A percentile compares a stretch with the other conserved stretches of the same genome.
These are phyloP conservation scores for Gymnocypris eckloni DNA, from an alignment of 2,797 vertebrate species.

Conservation along the genomic window DNA sequence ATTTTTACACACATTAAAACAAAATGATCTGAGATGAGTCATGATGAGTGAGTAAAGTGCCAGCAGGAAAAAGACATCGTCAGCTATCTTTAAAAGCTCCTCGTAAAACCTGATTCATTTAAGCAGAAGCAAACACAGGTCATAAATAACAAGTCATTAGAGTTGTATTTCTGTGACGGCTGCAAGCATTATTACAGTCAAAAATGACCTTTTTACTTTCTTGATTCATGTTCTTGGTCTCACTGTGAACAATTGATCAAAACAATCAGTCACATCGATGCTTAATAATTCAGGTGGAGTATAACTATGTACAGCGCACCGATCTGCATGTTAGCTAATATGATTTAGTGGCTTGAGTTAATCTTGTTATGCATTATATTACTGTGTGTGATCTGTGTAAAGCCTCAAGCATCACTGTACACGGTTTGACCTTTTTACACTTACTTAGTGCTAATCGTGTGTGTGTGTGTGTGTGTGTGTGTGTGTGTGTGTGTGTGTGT, in stretches of 20 bases:
- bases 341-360: background rate
- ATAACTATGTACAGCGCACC: background rate
- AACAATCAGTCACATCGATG: background rate
- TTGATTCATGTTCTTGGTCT: background rate
- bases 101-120: slow-evolving; percentile 7
- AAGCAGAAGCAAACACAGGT: background rate
- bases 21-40: background rate
- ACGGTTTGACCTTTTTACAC: background rate
- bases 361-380: background rate
- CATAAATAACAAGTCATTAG: background rate
- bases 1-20: slow-evolving; percentile 18
- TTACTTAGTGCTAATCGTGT: background rate
- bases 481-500: background rate
- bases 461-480: background rate
- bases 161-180: background rate
- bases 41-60: slow-evolving; percentile 1
- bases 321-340: background rate
- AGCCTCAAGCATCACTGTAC: background rate
- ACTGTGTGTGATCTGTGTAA: background rate
- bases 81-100: slow-evolving; percentile 10
- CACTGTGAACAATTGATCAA: accelerated
- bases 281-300: background rate
- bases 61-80: background rate
- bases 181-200: background rate
- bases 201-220: background rate